These are phyloP conservation scores for Melanotaenia nigrans DNA, from an alignment of 2,797 vertebrate genomes.

Conservation along the genomic window DNA sequence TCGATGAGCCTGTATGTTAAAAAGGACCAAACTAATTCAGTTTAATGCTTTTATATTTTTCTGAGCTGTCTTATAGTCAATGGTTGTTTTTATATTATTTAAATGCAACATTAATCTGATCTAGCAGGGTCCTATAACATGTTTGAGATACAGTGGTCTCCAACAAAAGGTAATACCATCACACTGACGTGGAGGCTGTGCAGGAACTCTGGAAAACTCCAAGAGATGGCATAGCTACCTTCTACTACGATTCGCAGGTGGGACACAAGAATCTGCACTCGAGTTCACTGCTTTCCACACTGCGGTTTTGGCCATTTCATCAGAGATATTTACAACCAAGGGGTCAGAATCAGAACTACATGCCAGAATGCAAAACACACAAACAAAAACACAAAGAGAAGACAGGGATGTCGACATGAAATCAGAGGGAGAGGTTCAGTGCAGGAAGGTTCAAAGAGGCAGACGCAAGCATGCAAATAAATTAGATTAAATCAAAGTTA, in stretches of 20 bases:
- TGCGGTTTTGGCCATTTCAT: slow-evolving; percentile 92
- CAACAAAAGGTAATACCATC: neutral
- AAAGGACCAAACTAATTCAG: neutral
- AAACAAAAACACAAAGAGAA: slow-evolving; percentile 53
- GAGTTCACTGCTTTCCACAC: slow-evolving; percentile 90
- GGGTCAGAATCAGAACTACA: slow-evolving; percentile 86
- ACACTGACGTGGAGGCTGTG: neutral
- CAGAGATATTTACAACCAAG: slow-evolving; percentile 93
- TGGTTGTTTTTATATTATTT: neutral
- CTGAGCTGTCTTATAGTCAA: too few relatives aligned
- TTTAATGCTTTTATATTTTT: too few relatives aligned
- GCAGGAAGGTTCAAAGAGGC: slow-evolving; percentile 48
- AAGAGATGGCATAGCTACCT: slow-evolving; percentile 85
- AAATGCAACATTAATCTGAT: slow-evolving; percentile 1
- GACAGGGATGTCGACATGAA: slow-evolving; percentile 48
- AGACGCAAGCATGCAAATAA: slow-evolving; percentile 55
- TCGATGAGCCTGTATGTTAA: neutral
- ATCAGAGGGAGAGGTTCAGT: slow-evolving; percentile 36
- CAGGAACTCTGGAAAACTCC: slow-evolving; percentile 30
- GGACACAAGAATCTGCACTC: slow-evolving; percentile 84
- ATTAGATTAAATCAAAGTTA: slow-evolving; percentile 33
- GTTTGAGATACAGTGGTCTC: neutral
- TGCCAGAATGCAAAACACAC: slow-evolving; percentile 78
- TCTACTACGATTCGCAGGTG: slow-evolving; percentile 86
- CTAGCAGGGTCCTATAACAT: neutral